Conservation (phyloP, 2,888 invertebrate species). For the Euzophera pinguis region DNA sequence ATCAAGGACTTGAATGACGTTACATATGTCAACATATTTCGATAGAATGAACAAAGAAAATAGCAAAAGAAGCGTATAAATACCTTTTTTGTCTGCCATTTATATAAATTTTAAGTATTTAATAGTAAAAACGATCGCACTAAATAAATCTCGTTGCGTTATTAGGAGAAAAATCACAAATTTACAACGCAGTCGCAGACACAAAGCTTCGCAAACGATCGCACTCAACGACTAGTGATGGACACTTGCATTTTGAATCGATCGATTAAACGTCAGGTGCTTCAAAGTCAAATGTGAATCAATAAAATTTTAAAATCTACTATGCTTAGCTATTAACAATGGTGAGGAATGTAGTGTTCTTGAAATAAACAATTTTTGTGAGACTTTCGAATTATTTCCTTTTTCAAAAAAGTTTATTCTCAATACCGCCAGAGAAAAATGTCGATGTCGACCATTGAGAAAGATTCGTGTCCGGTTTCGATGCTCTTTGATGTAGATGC, state of each 20-base stretch:
- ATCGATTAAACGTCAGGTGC: not conserved
- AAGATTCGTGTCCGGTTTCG: no score
- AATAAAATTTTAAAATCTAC: no score
- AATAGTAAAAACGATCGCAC: slow-evolving; percentile 44
- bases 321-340: no score
- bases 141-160: slow-evolving; percentile 34
- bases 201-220: slow-evolving; percentile 44
- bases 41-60: slow-evolving; percentile 65
- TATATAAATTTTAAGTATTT: slow-evolving; percentile 52
- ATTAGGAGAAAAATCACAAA: slow-evolving; percentile 38
- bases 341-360: no score
- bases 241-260: not conserved
- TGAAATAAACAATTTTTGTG: no score
- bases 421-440: no score
- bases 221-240: slow-evolving; percentile 48
- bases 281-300: no score
- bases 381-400: no score
- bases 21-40: slow-evolving; percentile 67
- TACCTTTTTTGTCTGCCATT: slow-evolving; percentile 81
- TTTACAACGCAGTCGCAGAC: slow-evolving; percentile 53
- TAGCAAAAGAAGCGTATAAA: slow-evolving; percentile 54
- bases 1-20: slow-evolving; percentile 55
- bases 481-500: no score
- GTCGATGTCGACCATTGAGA: no score
- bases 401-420: no score